These are phyloP conservation scores for Prunella strophiata DNA, from an alignment of 2,797 vertebrate species.

Conservation along the genomic window DNA sequence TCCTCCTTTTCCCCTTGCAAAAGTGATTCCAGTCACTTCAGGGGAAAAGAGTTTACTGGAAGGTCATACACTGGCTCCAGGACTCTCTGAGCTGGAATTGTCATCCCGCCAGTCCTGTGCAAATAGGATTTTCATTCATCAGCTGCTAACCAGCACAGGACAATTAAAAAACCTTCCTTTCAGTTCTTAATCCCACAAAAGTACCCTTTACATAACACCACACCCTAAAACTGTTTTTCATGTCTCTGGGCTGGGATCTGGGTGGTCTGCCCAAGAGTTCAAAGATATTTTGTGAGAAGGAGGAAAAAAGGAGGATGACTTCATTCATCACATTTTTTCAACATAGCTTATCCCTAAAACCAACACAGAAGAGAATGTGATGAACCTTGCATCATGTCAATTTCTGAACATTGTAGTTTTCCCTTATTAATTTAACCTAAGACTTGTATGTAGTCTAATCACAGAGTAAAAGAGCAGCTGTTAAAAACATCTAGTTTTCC, in stretches of 20 bases:
- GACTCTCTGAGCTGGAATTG: background rate
- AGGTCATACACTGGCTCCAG: background rate
- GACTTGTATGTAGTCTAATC: background rate
- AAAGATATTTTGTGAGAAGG: background rate
- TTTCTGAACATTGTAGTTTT: background rate
- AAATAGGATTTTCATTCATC: background rate
- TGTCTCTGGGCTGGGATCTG: background rate
- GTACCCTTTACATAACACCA: background rate
- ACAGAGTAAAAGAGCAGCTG: background rate
- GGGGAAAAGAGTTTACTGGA: background rate
- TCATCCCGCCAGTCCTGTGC: background rate
- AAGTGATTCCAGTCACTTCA: background rate
- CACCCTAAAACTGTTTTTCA: background rate
- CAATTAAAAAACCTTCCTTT: background rate
- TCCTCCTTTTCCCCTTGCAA: background rate
- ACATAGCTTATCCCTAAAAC: background rate
- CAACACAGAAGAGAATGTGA: background rate
- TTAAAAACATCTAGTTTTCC: constrained; percentile 1
- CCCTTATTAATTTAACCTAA: background rate
- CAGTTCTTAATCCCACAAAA: background rate
- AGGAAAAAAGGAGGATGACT: background rate
- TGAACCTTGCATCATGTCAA: background rate
- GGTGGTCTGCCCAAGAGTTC: background rate
- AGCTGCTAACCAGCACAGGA: background rate
- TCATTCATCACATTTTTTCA: background rate